Percentiles rank a stretch among this genome's conserved stretches.
Evolutionary conservation across 1,140 invertebrate species (phyloP).

Genomic region (Lepidotrigona ventralis): DNA sequence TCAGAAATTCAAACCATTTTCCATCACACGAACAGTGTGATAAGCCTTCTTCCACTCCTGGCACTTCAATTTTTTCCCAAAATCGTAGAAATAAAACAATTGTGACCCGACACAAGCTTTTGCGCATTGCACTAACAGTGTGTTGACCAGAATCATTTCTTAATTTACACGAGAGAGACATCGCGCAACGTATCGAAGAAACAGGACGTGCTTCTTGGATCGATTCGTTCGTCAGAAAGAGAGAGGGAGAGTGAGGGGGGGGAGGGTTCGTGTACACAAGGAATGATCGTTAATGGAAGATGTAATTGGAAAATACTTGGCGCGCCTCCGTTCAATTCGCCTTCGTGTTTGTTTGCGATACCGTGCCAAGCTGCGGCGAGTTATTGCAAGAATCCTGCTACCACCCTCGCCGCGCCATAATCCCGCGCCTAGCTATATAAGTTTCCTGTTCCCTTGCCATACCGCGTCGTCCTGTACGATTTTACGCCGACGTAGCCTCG

Average conservation of each 20-base stretch:
- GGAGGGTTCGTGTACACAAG: constrained; percentile 39
- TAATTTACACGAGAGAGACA: not conserved
- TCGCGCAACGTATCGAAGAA: not conserved
- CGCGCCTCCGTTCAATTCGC: constrained; percentile 67
- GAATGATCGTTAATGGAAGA: constrained; percentile 68
- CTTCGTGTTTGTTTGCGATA: constrained; percentile 65
- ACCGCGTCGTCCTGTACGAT: constrained; percentile 43
- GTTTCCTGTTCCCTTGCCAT: constrained; percentile 44
- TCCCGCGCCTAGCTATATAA: constrained; percentile 55
- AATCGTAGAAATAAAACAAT: no score
- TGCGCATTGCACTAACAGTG: not conserved
- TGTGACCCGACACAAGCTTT: no score
- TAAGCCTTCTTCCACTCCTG: no score
- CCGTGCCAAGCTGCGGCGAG: constrained; percentile 62
- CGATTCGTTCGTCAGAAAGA: not conserved
- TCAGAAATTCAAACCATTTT: no score
- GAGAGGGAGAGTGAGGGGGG: no score
- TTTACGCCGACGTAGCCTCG: constrained; percentile 39
- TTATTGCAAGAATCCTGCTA: constrained; percentile 66
- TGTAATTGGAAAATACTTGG: constrained; percentile 71
- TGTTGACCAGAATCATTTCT: not conserved
- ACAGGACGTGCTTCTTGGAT: not conserved
- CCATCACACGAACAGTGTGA: no score
- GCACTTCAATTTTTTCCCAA: no score
- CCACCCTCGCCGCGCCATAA: constrained; percentile 53